Percentiles rank a stretch among this genome's conserved stretches.
phyloP scores from a whole-genome alignment of 2,888 invertebrate genomes.

The Mythimna impura region DNA sequence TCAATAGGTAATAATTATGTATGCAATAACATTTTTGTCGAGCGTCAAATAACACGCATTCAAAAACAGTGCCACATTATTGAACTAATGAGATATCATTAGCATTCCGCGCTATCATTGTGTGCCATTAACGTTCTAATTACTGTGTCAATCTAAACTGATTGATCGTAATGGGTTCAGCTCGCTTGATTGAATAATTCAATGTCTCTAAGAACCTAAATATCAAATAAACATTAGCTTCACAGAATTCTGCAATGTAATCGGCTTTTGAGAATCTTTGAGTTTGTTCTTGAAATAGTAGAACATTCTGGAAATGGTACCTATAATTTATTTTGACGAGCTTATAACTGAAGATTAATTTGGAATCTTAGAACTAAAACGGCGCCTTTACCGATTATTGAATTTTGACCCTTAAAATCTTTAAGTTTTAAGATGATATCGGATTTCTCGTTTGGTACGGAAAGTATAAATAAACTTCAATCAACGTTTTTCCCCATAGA shows the following conservation, averaged over 20 bases:
- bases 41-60: not conserved
- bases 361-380: conserved; percentile 7
- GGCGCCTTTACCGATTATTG: conserved; percentile 6
- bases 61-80: conserved; percentile 14
- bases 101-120: conserved; percentile 61
- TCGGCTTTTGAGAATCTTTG: conserved; percentile 38
- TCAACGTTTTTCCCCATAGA: not conserved
- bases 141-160: conserved; percentile 64
- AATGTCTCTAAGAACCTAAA: conserved; percentile 42
- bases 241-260: conserved; percentile 42
- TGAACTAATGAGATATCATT: conserved; percentile 42
- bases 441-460: not conserved
- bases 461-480: conserved; percentile 22
- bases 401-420: not conserved
- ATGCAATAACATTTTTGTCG: too few species aligned
- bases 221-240: conserved; percentile 45
- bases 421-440: not conserved
- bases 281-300: conserved; percentile 37
- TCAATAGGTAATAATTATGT: too few species aligned
- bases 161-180: conserved; percentile 62
- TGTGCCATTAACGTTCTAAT: conserved; percentile 63
- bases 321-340: conserved; percentile 25
- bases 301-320: conserved; percentile 38
- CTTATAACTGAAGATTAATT: conserved; percentile 24
- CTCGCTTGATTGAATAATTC: conserved; percentile 56